Evolutionary conservation across 2,113 vertebrate species (phyloP), one percentile per base, ranked within the genome.

Genomic region (Chloropsis hardwickii): DNA sequence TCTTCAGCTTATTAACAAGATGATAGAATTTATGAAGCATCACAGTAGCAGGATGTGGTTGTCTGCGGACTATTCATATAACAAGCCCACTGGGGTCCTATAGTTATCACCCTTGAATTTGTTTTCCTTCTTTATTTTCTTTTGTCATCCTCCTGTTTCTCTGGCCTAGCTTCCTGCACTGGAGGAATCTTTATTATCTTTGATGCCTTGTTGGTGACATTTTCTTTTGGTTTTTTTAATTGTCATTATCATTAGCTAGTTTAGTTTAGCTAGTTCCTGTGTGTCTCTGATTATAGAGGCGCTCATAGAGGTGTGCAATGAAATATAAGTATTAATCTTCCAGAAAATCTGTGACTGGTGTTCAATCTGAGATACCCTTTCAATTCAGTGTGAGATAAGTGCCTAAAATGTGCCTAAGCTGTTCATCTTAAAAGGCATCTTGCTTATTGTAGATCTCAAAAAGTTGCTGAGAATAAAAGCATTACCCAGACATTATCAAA

Each of bases 61-160:
- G 98, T 98, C 98, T 98, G 97, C 97, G 97, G 98, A 97, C 98
- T 97, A 94, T 98, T 98, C 98, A 97, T 97, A 97, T 99, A 99
- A 99, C 98, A 99, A 99, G 98, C 98, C 98, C 98, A 98, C 98
- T 65, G 94, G 99, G 98, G 98, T 98, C 98, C 98, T 91, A 87
- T 97, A 95, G 93, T 97, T 98, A 98, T 96, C 90, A 37, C 97
- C 92, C 94, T 95, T 96, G 95, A 97, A 97, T 98, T 98, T 98
- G 64, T 98, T 98, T 97, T 97, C 93, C 95, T 98, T 97, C 95
- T 97, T 98, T 97, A 60, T 97, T 98, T 98, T 96, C 96, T 98
- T 98, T 98, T 98, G 97, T 98, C 97, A 97, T 97, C 94, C 72
- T 92, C 62, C 76, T 97, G 67, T 97, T 98, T 97, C 94, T 96